Percentiles rank a stretch among this genome's conserved stretches.
phyloP scores from a whole-genome alignment of 2,113 vertebrate species.

The Myiozetetes cayanensis region DNA sequence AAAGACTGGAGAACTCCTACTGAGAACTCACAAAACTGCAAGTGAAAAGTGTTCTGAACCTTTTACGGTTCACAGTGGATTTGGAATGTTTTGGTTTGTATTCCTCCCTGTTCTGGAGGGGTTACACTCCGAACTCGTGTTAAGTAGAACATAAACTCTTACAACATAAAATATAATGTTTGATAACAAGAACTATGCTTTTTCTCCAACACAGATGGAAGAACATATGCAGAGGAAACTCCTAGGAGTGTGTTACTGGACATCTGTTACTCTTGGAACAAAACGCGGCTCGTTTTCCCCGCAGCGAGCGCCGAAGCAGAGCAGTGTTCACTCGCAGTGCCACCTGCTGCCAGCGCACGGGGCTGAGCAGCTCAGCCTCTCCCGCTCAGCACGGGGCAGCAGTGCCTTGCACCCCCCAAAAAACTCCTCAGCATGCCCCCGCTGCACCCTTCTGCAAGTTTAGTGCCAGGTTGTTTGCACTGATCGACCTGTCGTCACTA shows the following conservation, averaged over 20 bases:
- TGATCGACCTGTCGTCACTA: neutral
- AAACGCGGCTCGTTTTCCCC: neutral
- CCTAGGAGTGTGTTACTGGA: constrained; percentile 68
- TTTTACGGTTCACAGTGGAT: neutral
- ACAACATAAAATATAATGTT: constrained; percentile 75
- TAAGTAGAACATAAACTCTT: constrained; percentile 71
- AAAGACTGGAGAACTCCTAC: neutral
- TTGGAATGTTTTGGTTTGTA: neutral
- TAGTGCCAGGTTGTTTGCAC: neutral
- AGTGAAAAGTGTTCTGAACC: neutral
- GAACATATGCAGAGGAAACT: constrained; percentile 77
- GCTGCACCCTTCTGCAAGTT: neutral
- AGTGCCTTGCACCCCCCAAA: neutral
- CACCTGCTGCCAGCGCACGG: constrained; percentile 56
- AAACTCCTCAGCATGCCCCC: neutral
- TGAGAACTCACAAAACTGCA: neutral
- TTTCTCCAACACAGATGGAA: constrained; percentile 80
- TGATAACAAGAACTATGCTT: constrained; percentile 76
- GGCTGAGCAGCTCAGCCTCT: neutral
- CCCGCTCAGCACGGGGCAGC: accelerated
- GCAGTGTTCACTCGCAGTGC: constrained; percentile 27
- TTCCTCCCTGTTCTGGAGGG: neutral
- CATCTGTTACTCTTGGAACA: constrained; percentile 76
- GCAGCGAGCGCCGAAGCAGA: neutral
- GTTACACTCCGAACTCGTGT: constrained; percentile 3